Evolutionary conservation across 2,888 invertebrate genomes (phyloP).

Genomic region (Drosophila neonasuta): DNA sequence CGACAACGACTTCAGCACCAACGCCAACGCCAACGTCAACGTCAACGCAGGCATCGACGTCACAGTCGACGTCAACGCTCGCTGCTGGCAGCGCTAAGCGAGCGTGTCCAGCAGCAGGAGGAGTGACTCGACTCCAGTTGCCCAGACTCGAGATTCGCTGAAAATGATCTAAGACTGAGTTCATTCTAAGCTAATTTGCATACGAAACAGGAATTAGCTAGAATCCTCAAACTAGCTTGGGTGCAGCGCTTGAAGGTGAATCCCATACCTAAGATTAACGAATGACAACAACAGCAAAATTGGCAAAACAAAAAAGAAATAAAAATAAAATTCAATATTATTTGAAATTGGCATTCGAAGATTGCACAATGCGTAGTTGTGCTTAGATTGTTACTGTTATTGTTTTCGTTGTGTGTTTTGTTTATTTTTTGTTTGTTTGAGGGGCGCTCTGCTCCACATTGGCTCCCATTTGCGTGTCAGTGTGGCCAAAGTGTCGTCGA

Average conservation of each 20-base stretch:
- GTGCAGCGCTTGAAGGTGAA: slow-evolving; percentile 44
- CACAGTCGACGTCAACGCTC: slow-evolving; percentile 1
- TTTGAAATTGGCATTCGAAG: slow-evolving; percentile 13
- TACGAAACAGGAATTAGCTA: slow-evolving; percentile 60
- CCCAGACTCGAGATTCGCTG: slow-evolving; percentile 23
- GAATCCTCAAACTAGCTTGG: slow-evolving; percentile 44
- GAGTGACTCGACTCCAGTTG: slow-evolving; percentile 8
- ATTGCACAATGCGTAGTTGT: slow-evolving; percentile 40
- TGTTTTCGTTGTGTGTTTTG: slow-evolving; percentile 5
- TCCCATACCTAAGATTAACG: slow-evolving; percentile 13
- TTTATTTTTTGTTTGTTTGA: slow-evolving; percentile 5
- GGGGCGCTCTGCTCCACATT: slow-evolving; percentile 50
- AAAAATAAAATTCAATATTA: background rate
- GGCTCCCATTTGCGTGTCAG: slow-evolving; percentile 42
- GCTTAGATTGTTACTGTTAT: background rate
- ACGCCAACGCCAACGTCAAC: slow-evolving; percentile 3
- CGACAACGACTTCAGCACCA: slow-evolving; percentile 39
- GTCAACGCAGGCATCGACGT: slow-evolving; percentile 5
- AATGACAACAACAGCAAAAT: slow-evolving; percentile 11
- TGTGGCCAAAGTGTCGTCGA: slow-evolving; percentile 42
- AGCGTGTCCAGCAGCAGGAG: slow-evolving; percentile 48
- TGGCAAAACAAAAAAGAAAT: background rate
- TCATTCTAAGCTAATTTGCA: slow-evolving; percentile 61
- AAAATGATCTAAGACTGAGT: slow-evolving; percentile 47
- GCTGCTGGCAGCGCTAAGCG: slow-evolving; percentile 21